These are phyloP conservation scores for Craseonycteris thonglongyai DNA, from an alignment of 2,113 vertebrate genomes.

Conservation along the genomic window DNA sequence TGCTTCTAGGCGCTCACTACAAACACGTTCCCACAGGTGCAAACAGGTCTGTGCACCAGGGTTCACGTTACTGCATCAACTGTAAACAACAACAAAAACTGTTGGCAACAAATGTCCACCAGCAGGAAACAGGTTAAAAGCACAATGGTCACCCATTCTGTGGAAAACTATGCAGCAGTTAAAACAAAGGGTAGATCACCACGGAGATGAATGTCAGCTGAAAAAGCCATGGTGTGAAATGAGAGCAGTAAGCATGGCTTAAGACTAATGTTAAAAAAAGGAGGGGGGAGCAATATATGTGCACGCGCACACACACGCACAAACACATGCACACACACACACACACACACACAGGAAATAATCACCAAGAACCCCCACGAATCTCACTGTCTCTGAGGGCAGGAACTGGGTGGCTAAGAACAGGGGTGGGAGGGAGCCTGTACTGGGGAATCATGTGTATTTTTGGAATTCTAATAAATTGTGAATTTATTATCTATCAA, in stretches of 20 bases:
- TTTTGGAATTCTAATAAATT: neutral
- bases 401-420: neutral
- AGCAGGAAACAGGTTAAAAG: neutral
- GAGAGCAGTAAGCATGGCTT: neutral
- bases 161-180: neutral
- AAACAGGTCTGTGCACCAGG: neutral
- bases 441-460: neutral
- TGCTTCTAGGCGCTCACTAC: neutral
- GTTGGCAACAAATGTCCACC: neutral
- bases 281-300: neutral
- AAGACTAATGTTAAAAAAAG: neutral
- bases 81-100: neutral
- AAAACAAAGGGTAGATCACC: neutral
- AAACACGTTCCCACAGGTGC: fast-evolving
- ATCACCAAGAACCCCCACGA: neutral
- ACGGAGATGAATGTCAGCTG: neutral
- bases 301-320: neutral
- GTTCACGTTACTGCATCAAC: fast-evolving
- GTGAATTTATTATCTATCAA: neutral
- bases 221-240: neutral
- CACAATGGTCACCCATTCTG: fast-evolving
- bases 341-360: neutral
- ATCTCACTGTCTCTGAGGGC: neutral
- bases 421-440: neutral
- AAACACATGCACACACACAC: neutral